Evolutionary conservation across 2,113 vertebrate genomes (phyloP), one percentile per base, ranked within the genome.

Genomic region (Bambusicola thoracicus): DNA sequence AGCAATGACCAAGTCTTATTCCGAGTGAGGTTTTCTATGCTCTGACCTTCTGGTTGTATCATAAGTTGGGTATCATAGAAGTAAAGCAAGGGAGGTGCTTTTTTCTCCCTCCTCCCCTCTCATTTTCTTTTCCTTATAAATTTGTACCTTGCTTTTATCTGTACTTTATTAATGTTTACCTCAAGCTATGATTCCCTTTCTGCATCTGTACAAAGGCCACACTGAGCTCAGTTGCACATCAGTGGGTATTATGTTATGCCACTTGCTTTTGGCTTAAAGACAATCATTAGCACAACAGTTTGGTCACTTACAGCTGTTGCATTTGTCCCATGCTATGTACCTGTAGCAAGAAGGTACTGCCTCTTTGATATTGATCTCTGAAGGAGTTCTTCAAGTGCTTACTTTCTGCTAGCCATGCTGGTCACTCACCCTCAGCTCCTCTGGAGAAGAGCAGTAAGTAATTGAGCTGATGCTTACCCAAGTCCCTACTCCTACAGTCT

Each of bases 241-340:
- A 3, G 27, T 76, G 59, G 19, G 11, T 24, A 85, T 59, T 48
- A 10, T 80, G 74, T 91, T 85, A 59, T 25, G 51, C 25, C 2
- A 3, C 49, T 84, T 61, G 55, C 49, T 65, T 53, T 86, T 83
- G 40, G 27, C 56, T 68, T 78, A 25, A 46, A 18, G 46, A 16
- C 1, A 0, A 0, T 40, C 6, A 38, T 51, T 29, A 53, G 13
- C 36, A 25, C 3, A 22, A 17, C 41, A 44, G 32, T 0, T 0
- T 51, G 40, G 25, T 21, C 62, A 9, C 29, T 49, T 38, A 16
- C 4, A 38, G 34, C 22, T 61, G 22, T 61, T 27, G 34, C 18
- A 25, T 61, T 36, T 61, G 22, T 38, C 14, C 24, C 24, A n/a
- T 17, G 34, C 6, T 38, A 38, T 38, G 0, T 5, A 65, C 56